Percentiles rank a stretch among this genome's conserved stretches.
Evolutionary conservation across 2,797 vertebrate species (phyloP).

Genomic region (Notolepis coatsorum): DNA sequence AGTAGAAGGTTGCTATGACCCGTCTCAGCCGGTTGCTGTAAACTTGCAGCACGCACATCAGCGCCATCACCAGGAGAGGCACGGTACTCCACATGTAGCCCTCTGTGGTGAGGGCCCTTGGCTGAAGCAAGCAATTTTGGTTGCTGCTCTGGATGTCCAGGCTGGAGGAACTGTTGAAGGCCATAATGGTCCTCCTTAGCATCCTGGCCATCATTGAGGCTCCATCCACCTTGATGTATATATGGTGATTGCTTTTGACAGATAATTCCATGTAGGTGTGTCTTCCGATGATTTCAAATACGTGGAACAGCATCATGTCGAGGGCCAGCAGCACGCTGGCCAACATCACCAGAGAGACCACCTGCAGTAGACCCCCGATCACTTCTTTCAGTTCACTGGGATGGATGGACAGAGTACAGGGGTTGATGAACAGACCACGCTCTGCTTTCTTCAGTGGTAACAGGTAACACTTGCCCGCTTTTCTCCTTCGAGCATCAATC

Average conservation of each 20-base stretch:
- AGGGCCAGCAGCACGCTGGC: conserved; percentile 72
- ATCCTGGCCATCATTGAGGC: conserved; percentile 85
- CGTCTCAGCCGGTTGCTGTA: conserved; percentile 86
- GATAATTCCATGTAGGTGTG: conserved; percentile 85
- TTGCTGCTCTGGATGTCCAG: conserved; percentile 76
- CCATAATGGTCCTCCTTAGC: conserved; percentile 81
- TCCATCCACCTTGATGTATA: conserved; percentile 84
- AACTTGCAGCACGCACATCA: conserved; percentile 83
- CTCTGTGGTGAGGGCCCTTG: conserved; percentile 54
- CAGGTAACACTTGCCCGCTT: conserved; percentile 76
- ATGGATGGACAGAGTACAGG: conserved; percentile 69
- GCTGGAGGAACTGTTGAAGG: conserved; percentile 83
- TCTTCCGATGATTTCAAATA: conserved; percentile 83
- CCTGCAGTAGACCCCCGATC: conserved; percentile 79
- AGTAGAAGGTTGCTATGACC: conserved; percentile 82
- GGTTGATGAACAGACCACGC: conserved; percentile 70
- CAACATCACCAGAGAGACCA: conserved; percentile 74
- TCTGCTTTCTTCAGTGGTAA: conserved; percentile 84
- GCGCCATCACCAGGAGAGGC: conserved; percentile 62
- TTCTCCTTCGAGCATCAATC: conserved; percentile 83
- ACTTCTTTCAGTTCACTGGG: conserved; percentile 64
- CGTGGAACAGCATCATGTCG: conserved; percentile 80
- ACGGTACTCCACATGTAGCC: conserved; percentile 65
- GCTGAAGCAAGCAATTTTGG: conserved; percentile 82
- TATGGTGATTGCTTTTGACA: conserved; percentile 82